These are phyloP conservation scores for Maccullochella peelii DNA, from an alignment of 2,113 vertebrate genomes.

Conservation along the genomic window DNA sequence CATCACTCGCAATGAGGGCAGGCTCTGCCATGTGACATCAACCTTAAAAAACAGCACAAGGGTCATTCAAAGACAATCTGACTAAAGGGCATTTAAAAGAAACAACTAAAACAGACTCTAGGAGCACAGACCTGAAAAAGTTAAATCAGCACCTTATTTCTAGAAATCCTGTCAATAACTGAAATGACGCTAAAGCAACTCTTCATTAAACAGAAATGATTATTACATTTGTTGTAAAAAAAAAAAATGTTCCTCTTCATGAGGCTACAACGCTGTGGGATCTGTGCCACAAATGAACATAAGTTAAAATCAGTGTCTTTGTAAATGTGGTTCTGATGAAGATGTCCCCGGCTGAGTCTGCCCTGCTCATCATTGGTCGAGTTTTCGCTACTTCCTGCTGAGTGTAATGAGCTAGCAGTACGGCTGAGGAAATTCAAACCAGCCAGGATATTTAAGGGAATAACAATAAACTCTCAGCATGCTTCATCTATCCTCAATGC, in stretches of 20 bases:
- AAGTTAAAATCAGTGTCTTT: not conserved
- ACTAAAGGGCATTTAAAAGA: not conserved
- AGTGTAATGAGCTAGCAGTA: not conserved
- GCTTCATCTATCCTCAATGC: not conserved
- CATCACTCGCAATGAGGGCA: not conserved
- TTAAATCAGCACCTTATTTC: not conserved
- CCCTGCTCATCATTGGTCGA: conserved; percentile 1
- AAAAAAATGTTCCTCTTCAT: not conserved
- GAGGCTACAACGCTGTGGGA: not conserved
- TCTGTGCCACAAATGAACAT: not conserved
- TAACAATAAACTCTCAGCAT: not conserved
- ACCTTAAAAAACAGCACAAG: not conserved
- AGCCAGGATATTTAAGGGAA: not conserved
- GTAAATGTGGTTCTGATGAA: not conserved
- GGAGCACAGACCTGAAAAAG: not conserved
- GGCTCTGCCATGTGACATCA: not conserved
- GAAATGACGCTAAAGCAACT: not conserved
- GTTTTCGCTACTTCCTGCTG: conserved; percentile 17
- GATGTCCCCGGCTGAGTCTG: conserved; percentile 11
- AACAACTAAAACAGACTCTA: not conserved
- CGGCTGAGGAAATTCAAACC: not conserved
- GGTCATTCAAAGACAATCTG: not conserved
- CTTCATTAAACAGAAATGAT: not conserved
- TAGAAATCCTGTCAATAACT: not conserved
- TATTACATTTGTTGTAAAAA: not conserved